These are phyloP conservation scores for Polypterus bichir DNA, from an alignment of 2,113 vertebrate species.

Conservation along the genomic window DNA sequence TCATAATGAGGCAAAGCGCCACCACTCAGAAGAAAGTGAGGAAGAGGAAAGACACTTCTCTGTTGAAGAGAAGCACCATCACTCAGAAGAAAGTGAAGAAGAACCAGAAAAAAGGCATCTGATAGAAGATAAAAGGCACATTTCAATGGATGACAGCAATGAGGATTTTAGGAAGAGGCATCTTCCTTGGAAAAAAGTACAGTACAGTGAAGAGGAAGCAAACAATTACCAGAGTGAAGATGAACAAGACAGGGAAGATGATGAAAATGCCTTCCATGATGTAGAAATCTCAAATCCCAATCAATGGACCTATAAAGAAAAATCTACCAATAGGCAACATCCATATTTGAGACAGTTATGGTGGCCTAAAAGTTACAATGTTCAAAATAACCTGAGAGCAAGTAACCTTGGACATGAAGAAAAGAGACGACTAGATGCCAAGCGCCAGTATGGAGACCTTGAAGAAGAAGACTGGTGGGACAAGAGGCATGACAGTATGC, in stretches of 20 bases:
- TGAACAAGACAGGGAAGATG: conserved; percentile 13
- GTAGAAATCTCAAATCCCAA: conserved; percentile 26
- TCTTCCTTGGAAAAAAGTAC: conserved; percentile 24
- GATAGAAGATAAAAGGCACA: conserved; percentile 20
- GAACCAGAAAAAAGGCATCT: background rate
- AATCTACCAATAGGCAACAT: conserved; percentile 42
- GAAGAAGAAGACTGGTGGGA: conserved; percentile 50
- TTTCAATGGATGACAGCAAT: conserved; percentile 17
- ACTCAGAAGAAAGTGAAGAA: background rate
- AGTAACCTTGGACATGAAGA: conserved; percentile 32
- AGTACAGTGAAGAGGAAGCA: conserved; percentile 17
- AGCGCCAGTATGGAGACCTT: conserved; percentile 44
- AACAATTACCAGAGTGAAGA: conserved; percentile 13
- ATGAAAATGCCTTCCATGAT: conserved; percentile 27
- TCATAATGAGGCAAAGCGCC: conserved; percentile 8
- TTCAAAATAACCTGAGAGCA: conserved; percentile 30
- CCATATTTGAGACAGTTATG: conserved; percentile 56
- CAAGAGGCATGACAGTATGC: conserved; percentile 37
- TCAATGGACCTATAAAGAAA: conserved; percentile 39
- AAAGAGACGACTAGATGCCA: conserved; percentile 27
- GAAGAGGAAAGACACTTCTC: conserved; percentile 20
- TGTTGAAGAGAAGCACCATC: conserved; percentile 19
- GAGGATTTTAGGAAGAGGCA: conserved; percentile 29
- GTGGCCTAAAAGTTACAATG: conserved; percentile 45
- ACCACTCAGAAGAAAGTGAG: conserved; percentile 1